Base-by-base conservation (phyloP, 2,797 vertebrate species). In the Acanthopagrus latus region DNA sequence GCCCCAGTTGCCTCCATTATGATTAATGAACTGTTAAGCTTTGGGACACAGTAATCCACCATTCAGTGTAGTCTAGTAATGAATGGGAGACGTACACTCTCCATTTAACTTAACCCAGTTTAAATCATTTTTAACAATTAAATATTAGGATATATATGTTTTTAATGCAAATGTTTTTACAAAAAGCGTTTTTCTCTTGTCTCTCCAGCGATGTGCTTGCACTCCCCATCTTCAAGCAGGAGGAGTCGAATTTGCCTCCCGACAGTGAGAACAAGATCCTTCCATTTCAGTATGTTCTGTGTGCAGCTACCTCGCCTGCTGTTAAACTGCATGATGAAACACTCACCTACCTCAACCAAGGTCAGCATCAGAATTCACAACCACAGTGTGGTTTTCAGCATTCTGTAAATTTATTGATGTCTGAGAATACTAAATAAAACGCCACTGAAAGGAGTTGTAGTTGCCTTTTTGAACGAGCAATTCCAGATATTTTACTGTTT, bases 321-420 rank as follows among this genome's bases (percentile, higher is more conserved):
- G 96, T 99, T 80, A 99, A 99, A 81, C 96, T 99, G 79, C 98
- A 99, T 0, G 98, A 99, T 2, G 98, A 99, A 91, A 99, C 98
- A 0, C 97, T 99, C 89, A 99, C 98, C 60, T 99, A 99, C 94
- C 98, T 99, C 90, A 99, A 99, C 94, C 98, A 99, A 97, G 98
- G 98, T 99, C 83, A 94, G 94, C 82, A 21, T 63, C 41, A 5
- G 64, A 41, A 78, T 72, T 75, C 29, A 38, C 58, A 25, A 18
- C 18, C 7, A 47, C 60, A 0, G 1, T 20, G 16, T 8, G 5
- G 7, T 20, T 77, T 67, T 58, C 18, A 67, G 0, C 25, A 80
- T 66, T 55, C 16, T 60, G 46, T 48, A 55, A 52, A 78, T 68
- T 13, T 54, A 58, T 52, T 33, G 8, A 18, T 23, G 27, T 38